Evolutionary conservation across 2,797 vertebrate genomes (phyloP).

Genomic region (Tympanoctomys barrerae): DNA sequence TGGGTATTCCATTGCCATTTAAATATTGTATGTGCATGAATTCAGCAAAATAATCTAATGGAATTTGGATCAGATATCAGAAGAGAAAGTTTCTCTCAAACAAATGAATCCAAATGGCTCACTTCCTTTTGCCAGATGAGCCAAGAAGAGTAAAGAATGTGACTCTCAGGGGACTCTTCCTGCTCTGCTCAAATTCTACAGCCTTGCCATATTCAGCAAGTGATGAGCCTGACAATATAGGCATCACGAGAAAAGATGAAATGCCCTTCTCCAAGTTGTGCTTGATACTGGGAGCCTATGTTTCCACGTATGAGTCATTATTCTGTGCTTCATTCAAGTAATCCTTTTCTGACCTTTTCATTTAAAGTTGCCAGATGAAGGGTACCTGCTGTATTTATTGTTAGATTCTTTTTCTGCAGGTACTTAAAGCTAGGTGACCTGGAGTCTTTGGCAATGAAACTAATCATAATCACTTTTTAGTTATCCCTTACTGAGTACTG

Average conservation of each 20-base stretch:
- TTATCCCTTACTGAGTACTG: background rate
- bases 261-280: background rate
- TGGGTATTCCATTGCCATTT: no score
- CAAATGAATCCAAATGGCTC: background rate
- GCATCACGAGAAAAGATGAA: background rate
- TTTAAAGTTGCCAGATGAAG: conserved; percentile 16
- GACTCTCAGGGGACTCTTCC: background rate
- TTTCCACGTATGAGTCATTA: background rate
- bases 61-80: background rate
- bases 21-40: no score
- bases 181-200: background rate
- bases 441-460: background rate
- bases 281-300: background rate
- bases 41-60: no score
- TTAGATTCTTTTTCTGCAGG: conserved; percentile 7
- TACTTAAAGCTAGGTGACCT: background rate
- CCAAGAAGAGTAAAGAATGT: background rate
- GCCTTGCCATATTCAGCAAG: background rate
- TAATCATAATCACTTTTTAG: background rate
- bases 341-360: background rate
- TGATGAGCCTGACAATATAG: background rate
- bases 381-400: background rate
- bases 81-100: conserved; percentile 6
- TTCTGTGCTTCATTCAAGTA: background rate
- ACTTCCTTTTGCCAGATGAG: background rate